Evolutionary conservation across 2,888 invertebrate species (phyloP), one percentile per base, ranked within the genome.

Genomic region (Drosophila demipolita): DNA sequence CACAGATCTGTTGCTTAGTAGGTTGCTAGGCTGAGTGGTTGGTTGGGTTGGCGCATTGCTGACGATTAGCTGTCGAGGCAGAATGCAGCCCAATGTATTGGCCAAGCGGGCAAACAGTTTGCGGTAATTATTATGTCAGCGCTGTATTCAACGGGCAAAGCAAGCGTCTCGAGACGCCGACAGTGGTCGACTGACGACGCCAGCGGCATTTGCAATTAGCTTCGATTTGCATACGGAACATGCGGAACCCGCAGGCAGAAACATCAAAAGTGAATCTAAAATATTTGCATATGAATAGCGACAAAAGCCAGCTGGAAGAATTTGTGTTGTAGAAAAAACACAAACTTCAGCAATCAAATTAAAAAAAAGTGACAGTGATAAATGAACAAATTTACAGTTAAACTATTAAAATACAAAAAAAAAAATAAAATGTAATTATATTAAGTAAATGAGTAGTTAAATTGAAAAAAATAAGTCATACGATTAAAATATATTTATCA

Each of bases 121-220:
- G 87, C 73, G 84, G 84, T 83, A 78, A 87, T 83, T 89, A 83
- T 83, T 83, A 83, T 83, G 81, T 88, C 86, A 83, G 83, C 69
- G 83, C 69, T 65, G 55, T 69, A 66, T 33, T 32, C n/a, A 6
- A 17, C 29, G 80, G 67, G 67, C 75, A 76, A 60, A 70, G 62
- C 69, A 63, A 70, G 57, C 63, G 67, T 67, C 79, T 58, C 11
- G 67, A 71, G 65, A 67, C 66, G 76, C 71, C 59, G 62, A 29
- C 62, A 33, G 60, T 63, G 57, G 48, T 17, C 15, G 40, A 38
- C 40, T 52, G 55, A 70, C 76, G 60, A 84, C 88, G 84, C 84
- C 89, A 84, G 76, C 74, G 77, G 87, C 87, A 87, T 84, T 87
- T 85, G 69, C 83, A 85, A 85, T 85, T 87, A 89, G 83, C 82